Evolutionary conservation across 2,797 vertebrate species (phyloP).

Genomic region (Mus minutoides): DNA sequence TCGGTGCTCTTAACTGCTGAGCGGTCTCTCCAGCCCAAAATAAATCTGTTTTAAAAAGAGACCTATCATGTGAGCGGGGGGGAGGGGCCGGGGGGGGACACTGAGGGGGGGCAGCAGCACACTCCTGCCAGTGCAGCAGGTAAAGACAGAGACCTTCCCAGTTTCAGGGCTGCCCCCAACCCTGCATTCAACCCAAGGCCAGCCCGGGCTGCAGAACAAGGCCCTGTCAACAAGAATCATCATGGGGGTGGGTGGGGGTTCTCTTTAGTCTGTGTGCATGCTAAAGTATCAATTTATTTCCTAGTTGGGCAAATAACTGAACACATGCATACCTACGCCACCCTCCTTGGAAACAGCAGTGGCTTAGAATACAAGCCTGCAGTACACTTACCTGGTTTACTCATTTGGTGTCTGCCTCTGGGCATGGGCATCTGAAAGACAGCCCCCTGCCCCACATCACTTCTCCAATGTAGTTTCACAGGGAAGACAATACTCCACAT

Average conservation of each 20-base stretch:
- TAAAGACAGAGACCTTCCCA: not conserved
- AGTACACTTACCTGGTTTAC: not conserved
- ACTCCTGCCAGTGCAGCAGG: no score
- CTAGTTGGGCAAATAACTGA: not conserved
- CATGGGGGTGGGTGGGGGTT: not conserved
- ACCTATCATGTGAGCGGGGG: not conserved
- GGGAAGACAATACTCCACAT: not conserved
- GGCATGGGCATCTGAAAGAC: not conserved
- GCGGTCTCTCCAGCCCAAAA: not conserved
- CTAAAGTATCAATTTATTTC: not conserved
- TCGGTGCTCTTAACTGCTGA: not conserved
- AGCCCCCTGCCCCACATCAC: not conserved
- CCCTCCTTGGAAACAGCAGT: not conserved
- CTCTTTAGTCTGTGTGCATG: not conserved
- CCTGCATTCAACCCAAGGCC: not conserved
- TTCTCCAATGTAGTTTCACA: accelerated
- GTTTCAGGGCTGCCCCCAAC: not conserved
- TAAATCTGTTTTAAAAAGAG: not conserved
- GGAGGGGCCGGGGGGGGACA: no score
- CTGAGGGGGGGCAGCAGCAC: not conserved
- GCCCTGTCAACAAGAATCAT: not conserved
- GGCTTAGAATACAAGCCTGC: not conserved
- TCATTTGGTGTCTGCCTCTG: not conserved
- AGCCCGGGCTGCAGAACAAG: not conserved
- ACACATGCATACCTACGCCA: not conserved